Evolutionary conservation across 2,797 vertebrate genomes (phyloP).

Genomic region (Crenuchus spilurus): DNA sequence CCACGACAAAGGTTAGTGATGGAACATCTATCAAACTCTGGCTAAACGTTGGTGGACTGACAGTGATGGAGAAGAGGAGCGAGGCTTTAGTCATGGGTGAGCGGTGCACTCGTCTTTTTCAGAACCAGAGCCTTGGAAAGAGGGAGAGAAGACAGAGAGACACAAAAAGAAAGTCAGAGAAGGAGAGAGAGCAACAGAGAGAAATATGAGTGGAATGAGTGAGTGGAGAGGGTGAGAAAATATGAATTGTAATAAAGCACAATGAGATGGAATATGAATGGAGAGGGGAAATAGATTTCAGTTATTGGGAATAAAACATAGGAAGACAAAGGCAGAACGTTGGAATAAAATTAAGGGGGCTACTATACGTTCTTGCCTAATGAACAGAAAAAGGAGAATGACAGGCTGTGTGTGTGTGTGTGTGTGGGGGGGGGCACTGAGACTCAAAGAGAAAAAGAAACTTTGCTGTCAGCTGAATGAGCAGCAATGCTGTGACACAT

Average conservation of each 20-base stretch:
- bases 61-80: constrained; percentile 54
- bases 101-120: constrained; percentile 37
- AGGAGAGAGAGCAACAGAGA: neutral
- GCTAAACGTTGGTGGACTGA: constrained; percentile 35
- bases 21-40: constrained; percentile 54
- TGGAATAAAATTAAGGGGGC: constrained; percentile 15
- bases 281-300: constrained; percentile 15
- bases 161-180: neutral
- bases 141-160: neutral
- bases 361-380: constrained; percentile 1
- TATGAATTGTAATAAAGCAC: constrained; percentile 5
- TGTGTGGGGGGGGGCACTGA: neutral
- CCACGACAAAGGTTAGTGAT: constrained; percentile 50
- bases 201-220: neutral
- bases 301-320: constrained; percentile 27
- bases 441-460: constrained; percentile 20
- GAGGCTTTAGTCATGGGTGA: constrained; percentile 47
- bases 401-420: too few species aligned
- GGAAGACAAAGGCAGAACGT: constrained; percentile 20
- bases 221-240: neutral
- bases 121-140: constrained; percentile 34
- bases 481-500: constrained; percentile 46
- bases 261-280: neutral
- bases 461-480: constrained; percentile 58
- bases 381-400: constrained; percentile 34